Evolutionary conservation across 2,888 invertebrate genomes (phyloP), one percentile per base, ranked within the genome.

Genomic region (Malachius bipustulatus): DNA sequence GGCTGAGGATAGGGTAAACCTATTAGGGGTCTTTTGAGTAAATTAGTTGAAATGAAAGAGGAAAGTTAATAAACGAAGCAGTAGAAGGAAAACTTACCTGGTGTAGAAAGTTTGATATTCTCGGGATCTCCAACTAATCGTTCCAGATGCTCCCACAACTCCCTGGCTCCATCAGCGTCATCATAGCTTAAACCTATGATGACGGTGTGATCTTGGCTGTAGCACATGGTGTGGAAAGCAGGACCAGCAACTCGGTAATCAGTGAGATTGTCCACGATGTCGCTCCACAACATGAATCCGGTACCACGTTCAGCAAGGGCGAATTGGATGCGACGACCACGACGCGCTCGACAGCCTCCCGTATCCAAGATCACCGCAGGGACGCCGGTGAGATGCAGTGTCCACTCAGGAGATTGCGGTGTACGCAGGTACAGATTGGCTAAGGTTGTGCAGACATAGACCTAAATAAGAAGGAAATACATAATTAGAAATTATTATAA

Each of bases 121-220:
- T 81, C 77, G 12, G 85, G 84, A 55, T 82, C 75, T 4, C 80
- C 71, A 0, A 79, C 77, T 42, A 85, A 63, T 32, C 70, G 69
- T 48, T 80, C 77, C 37, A 83, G 71, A 53, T 76, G 73, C 34
- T 65, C 60, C 70, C 76, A 74, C 55, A 87, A 73, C 41, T 78
- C 77, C 28, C 73, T 67, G 0, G 85, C 84, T 1, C 81, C 75
- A 28, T 73, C 71, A 19, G 71, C 71, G 40, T 78, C 77, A 57
- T 84, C 83, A 60, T 84, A 87, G 55, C 82, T 82, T 47, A 87
- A 71, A 4, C 85, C 87, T 33, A 81, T 77, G 53, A 81, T 67
- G 47, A 76, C 71, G 39, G 78, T 73, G 60, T 83, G 83, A 57
- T 87, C 84, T 16, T 70, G 68, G 8, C 83, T 83, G 45, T 80